Percentiles rank a stretch among this genome's conserved stretches.
phyloP scores from a whole-genome alignment of 1,140 invertebrate species.

The Schlechtendalia chinensis region DNA sequence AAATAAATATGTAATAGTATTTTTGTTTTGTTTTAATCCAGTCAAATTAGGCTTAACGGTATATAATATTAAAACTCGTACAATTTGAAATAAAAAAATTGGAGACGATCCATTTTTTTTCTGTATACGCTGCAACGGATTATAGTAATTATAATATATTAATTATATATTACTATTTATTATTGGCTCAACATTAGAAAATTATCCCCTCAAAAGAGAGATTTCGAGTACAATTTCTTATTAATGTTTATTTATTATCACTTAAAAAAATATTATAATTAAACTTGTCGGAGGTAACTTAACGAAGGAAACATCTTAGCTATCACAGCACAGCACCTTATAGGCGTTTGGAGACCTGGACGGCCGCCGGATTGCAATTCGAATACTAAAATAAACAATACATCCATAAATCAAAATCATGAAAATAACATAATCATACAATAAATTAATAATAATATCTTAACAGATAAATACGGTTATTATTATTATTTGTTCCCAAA shows the following conservation, averaged over 20 bases:
- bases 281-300: conserved; percentile 48
- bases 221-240: conserved; percentile 22
- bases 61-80: conserved; percentile 24
- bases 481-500: too few relatives aligned
- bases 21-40: conserved; percentile 29
- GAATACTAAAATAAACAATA: conserved; percentile 54
- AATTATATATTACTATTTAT: background rate
- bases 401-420: background rate
- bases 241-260: conserved; percentile 26
- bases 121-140: too few relatives aligned
- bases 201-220: conserved; percentile 29
- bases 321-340: conserved; percentile 50
- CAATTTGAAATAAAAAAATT: conserved; percentile 34
- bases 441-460: too few relatives aligned
- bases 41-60: conserved; percentile 33
- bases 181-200: conserved; percentile 40
- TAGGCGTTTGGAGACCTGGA: conserved; percentile 48
- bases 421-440: background rate
- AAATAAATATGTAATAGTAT: conserved; percentile 21
- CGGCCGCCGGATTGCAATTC: conserved; percentile 48
- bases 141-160: background rate
- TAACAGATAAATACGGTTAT: too few relatives aligned
- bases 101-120: conserved; percentile 22
- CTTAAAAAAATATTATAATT: conserved; percentile 48
- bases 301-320: conserved; percentile 50